Base-by-base conservation (phyloP, 2,797 vertebrate species). In the Melanogrammus aeglefinus region DNA sequence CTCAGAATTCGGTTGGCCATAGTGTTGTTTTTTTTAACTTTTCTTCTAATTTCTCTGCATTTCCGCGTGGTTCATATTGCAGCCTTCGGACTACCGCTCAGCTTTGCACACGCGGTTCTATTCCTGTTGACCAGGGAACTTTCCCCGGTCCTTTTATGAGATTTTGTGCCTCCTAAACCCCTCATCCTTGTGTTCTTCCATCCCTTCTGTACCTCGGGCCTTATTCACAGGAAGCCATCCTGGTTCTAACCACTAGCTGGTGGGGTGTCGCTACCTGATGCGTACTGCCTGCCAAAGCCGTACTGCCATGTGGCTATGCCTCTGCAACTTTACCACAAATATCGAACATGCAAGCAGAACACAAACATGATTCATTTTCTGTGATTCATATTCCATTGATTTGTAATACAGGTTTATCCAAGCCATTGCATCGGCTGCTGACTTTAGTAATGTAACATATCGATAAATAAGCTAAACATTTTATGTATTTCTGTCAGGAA, bases 111-210 rank as follows among this genome's bases (percentile, higher is more conserved):
- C 81, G 39, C 63, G 76, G 79, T 63, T 63, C 57, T 18, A n/a
- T 86, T 82, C 83, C 80, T 79, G 44, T 76, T 81, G 78, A 80
- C 78, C 81, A 85, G 82, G 76, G 77, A 83, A 77, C 87, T 79
- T 83, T 14, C 39, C 75, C 75, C 24, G 69, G 57, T 79, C 16
- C 75, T 83, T 83, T 83, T 85, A 74, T 85, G 77, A 82, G 84
- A 80, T 87, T 79, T 69, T 82, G 80, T 86, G 86, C 87, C 88
- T 90, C 87, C 82, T 80, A 78, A 82, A 87, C 85, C 27, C 78
- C 78, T 79, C 83, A 86, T 81, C 80, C 69, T 31, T 85, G 82
- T 90, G 86, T 91, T 90, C 78, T 81, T 85, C 27, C 35, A 36
- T n/a, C 33, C 33, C 33, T 33, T 35, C 29, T 72, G 63, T 69